Evolutionary conservation across 2,888 invertebrate species (phyloP).

Genomic region (Anoplius nigerrimus): DNA sequence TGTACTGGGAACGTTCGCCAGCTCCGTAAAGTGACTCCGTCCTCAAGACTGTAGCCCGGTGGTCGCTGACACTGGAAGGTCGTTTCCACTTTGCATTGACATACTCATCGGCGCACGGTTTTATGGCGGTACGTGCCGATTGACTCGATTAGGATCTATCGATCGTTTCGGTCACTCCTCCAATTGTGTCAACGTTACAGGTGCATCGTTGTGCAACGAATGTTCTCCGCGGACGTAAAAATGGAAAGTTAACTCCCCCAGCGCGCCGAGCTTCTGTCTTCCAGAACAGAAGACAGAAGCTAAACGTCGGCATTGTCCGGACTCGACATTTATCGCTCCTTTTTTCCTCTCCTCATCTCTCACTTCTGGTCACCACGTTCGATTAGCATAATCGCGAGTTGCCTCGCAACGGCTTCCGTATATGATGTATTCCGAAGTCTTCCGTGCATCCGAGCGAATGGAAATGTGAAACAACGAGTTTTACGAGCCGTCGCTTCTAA

Average conservation of each 20-base stretch:
- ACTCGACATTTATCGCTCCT: too few species aligned
- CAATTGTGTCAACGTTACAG: not conserved
- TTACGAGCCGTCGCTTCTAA: too few species aligned
- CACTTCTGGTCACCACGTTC: too few species aligned
- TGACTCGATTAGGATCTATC: constrained; percentile 15
- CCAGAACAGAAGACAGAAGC: too few species aligned
- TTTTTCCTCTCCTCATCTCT: too few species aligned
- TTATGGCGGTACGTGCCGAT: constrained; percentile 48
- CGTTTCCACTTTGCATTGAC: constrained; percentile 58
- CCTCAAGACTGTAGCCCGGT: constrained; percentile 55
- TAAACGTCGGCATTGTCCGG: too few species aligned
- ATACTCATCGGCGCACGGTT: constrained; percentile 48
- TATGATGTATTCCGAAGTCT: too few species aligned
- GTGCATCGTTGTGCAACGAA: constrained; percentile 21
- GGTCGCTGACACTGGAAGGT: constrained; percentile 68
- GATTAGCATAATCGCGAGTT: too few species aligned
- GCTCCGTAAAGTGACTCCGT: constrained; percentile 40
- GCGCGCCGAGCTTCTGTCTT: too few species aligned
- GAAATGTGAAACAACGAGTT: too few species aligned
- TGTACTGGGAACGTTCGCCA: constrained; percentile 51
- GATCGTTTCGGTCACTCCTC: constrained; percentile 2
- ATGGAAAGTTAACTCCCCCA: constrained; percentile 3
- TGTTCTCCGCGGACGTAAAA: constrained; percentile 5
- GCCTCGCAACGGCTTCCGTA: too few species aligned
- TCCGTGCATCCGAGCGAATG: too few species aligned